These are phyloP conservation scores for Heterodera filipjevi DNA, from an alignment of 2,888 invertebrate species.

Conservation along the genomic window DNA sequence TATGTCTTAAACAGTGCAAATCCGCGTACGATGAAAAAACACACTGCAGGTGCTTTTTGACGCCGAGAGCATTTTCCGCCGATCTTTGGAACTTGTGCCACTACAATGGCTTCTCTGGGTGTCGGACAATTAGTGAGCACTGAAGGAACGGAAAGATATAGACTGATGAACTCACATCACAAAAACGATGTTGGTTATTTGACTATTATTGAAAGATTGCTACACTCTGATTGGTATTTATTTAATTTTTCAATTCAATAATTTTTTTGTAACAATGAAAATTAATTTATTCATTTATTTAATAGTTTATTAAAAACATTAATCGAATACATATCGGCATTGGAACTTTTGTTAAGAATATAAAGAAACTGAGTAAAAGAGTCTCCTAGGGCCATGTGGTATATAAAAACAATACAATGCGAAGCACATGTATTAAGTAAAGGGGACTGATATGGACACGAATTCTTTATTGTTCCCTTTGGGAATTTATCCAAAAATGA, in stretches of 20 bases:
- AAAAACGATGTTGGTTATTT: background rate
- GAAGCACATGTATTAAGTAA: background rate
- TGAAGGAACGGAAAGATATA: background rate
- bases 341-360: background rate
- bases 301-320: background rate
- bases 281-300: background rate
- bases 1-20: background rate
- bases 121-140: background rate
- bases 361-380: conserved; percentile 8
- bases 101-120: background rate
- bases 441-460: background rate
- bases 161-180: background rate
- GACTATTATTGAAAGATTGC: background rate
- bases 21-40: background rate
- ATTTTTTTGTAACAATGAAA: background rate
- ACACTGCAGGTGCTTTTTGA: background rate
- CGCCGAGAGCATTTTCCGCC: background rate
- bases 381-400: conserved; percentile 3
- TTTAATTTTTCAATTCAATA: conserved; percentile 7
- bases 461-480: conserved; percentile 4
- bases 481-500: conserved; percentile 13
- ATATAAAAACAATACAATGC: conserved; percentile 23
- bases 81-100: background rate
- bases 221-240: background rate
- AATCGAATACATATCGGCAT: conserved; percentile 22